Evolutionary conservation across 2,888 invertebrate genomes (phyloP).

Genomic region (Gisinianus flammeolus): DNA sequence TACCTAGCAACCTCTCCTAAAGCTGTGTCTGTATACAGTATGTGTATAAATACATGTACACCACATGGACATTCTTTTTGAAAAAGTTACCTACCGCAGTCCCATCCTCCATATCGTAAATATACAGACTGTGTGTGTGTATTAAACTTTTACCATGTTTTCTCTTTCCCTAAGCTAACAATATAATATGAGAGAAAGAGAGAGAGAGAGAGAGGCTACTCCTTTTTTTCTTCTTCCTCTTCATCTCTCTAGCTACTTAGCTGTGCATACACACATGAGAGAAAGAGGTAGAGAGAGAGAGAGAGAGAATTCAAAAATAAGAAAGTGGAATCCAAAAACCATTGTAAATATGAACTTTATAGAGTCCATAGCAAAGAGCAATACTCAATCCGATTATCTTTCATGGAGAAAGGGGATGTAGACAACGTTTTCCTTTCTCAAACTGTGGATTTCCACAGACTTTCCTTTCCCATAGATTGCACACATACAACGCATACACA

Average conservation of each 20-base stretch:
- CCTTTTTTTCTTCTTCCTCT: too few relatives aligned
- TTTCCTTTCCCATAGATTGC: neutral
- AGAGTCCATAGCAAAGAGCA: slow-evolving; percentile 38
- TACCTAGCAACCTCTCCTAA: slow-evolving; percentile 14
- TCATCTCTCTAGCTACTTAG: slow-evolving; percentile 17
- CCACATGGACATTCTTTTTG: slow-evolving; percentile 24
- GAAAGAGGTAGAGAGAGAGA: neutral
- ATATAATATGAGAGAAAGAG: too few relatives aligned
- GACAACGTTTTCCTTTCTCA: slow-evolving; percentile 28
- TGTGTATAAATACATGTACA: too few relatives aligned
- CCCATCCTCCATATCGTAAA: neutral
- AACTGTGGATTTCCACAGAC: slow-evolving; percentile 3
- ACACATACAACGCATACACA: neutral
- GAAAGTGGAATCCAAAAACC: slow-evolving; percentile 11
- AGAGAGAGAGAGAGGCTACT: too few relatives aligned
- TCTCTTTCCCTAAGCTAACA: slow-evolving; percentile 18
- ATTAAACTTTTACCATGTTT: slow-evolving; percentile 31
- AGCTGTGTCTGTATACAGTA: too few relatives aligned
- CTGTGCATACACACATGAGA: neutral
- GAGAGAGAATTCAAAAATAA: slow-evolving; percentile 27
- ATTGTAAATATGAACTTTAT: slow-evolving; percentile 31
- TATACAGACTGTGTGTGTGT: neutral
- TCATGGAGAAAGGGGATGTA: slow-evolving; percentile 38
- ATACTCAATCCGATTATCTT: slow-evolving; percentile 46
- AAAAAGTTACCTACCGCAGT: slow-evolving; percentile 12